Conservation (phyloP, 2,113 vertebrate species). For the Pachypanchax playfairii region DNA sequence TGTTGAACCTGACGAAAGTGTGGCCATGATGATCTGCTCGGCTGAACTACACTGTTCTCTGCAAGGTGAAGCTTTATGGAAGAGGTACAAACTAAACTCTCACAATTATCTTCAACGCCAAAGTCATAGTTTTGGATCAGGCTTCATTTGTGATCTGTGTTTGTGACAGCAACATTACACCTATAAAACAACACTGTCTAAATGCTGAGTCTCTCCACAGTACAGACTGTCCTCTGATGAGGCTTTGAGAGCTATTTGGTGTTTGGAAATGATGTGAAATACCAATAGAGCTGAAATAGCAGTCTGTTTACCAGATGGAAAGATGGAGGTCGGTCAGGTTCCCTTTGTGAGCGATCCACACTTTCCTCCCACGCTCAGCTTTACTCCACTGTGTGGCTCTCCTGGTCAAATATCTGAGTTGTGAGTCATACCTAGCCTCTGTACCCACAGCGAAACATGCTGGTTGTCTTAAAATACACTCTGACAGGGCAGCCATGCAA, state of each 20-base stretch:
- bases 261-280: conserved; percentile 60
- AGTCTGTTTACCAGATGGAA: conserved; percentile 76
- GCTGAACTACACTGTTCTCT: conserved; percentile 53
- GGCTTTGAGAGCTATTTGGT: conserved; percentile 38
- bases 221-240: conserved; percentile 23
- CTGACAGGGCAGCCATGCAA: conserved; percentile 68
- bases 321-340: conserved; percentile 70
- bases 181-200: conserved; percentile 17
- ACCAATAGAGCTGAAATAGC: conserved; percentile 62
- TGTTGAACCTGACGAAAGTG: conserved; percentile 59
- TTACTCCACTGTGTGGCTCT: conserved; percentile 67
- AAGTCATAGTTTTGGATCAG: conserved; percentile 29
- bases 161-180: conserved; percentile 14
- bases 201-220: conserved; percentile 10
- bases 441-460: conserved; percentile 69
- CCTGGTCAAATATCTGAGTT: conserved; percentile 78
- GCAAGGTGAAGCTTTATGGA: conserved; percentile 32
- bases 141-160: conserved; percentile 26
- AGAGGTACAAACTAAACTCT: conserved; percentile 40
- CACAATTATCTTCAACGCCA: conserved; percentile 23
- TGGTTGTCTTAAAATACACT: conserved; percentile 76
- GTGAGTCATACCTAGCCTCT: conserved; percentile 75
- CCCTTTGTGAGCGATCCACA: conserved; percentile 74
- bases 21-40: conserved; percentile 43
- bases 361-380: conserved; percentile 72